A percentile compares a stretch with the other conserved stretches of the same genome.
These are phyloP conservation scores for Procambarus virginalis DNA, from an alignment of 1,140 invertebrate genomes.

Conservation along the genomic window DNA sequence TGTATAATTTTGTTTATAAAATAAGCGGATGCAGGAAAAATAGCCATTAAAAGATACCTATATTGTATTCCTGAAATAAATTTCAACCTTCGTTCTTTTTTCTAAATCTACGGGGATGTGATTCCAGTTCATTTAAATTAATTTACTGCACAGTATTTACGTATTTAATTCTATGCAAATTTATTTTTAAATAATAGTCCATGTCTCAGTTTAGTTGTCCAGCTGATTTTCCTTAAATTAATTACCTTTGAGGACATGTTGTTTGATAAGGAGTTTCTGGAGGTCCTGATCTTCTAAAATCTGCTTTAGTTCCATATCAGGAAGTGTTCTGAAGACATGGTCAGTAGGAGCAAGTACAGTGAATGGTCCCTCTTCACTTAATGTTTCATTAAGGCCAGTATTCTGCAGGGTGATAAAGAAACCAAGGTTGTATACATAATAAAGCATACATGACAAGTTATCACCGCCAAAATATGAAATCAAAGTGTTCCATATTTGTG, in stretches of 20 bases:
- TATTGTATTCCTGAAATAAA: no score
- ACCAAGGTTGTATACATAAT: background rate
- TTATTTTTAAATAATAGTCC: background rate
- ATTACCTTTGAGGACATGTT: constrained; percentile 75
- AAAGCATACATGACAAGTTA: no score
- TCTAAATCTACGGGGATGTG: no score
- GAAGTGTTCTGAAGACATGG: constrained; percentile 74
- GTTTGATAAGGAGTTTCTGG: constrained; percentile 75
- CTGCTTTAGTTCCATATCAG: constrained; percentile 73
- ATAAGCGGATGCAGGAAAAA: no score
- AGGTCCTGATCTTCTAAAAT: constrained; percentile 75
- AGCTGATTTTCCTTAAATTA: background rate
- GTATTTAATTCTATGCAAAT: background rate
- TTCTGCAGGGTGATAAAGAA: constrained; percentile 42
- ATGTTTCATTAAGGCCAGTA: constrained; percentile 74
- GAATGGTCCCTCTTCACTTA: constrained; percentile 74
- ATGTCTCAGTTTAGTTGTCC: background rate
- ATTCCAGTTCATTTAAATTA: background rate
- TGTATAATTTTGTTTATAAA: no score
- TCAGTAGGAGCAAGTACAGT: constrained; percentile 76
- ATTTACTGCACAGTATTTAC: background rate
- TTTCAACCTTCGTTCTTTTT: no score
- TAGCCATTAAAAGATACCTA: no score
- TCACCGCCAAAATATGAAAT: no score
- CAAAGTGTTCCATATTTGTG: no score